Evolutionary conservation across 2,888 invertebrate genomes (phyloP).

Genomic region (Drosophila paramelanica): DNA sequence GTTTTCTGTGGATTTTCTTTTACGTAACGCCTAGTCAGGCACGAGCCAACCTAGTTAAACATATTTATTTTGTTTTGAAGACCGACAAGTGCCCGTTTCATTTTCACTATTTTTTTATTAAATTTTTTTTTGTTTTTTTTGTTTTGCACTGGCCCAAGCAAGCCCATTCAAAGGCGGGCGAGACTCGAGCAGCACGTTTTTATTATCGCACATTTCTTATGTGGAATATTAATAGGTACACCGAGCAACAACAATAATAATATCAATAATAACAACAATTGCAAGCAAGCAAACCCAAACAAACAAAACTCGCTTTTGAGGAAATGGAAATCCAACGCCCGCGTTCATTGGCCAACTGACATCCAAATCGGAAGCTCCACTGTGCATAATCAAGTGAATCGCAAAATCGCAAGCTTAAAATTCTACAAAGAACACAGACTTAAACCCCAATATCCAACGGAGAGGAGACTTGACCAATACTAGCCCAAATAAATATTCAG

Average conservation of each 20-base stretch:
- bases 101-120: slow-evolving; percentile 48
- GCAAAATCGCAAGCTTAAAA: slow-evolving; percentile 10
- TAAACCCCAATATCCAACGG: slow-evolving; percentile 6
- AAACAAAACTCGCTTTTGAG: slow-evolving; percentile 36
- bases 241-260: slow-evolving; percentile 19
- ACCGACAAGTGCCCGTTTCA: slow-evolving; percentile 35
- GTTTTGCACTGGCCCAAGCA: slow-evolving; percentile 38
- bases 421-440: slow-evolving; percentile 25
- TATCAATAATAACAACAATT: slow-evolving; percentile 21
- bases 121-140: slow-evolving; percentile 2
- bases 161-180: slow-evolving; percentile 20
- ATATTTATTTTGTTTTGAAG: slow-evolving; percentile 30
- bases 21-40: slow-evolving; percentile 64
- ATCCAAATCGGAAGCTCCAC: slow-evolving; percentile 42
- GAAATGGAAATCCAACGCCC: slow-evolving; percentile 48
- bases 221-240: slow-evolving; percentile 60
- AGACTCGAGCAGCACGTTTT: slow-evolving; percentile 61
- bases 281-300: slow-evolving; percentile 16
- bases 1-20: slow-evolving; percentile 61
- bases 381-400: slow-evolving; percentile 50
- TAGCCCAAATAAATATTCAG: slow-evolving; percentile 8
- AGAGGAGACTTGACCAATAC: slow-evolving; percentile 33
- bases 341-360: slow-evolving; percentile 70
- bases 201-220: slow-evolving; percentile 74
- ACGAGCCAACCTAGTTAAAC: slow-evolving; percentile 68